Evolutionary conservation across 2,888 invertebrate species (phyloP), one percentile per base, ranked within the genome.

Genomic region (Drosophila niveifrons): DNA sequence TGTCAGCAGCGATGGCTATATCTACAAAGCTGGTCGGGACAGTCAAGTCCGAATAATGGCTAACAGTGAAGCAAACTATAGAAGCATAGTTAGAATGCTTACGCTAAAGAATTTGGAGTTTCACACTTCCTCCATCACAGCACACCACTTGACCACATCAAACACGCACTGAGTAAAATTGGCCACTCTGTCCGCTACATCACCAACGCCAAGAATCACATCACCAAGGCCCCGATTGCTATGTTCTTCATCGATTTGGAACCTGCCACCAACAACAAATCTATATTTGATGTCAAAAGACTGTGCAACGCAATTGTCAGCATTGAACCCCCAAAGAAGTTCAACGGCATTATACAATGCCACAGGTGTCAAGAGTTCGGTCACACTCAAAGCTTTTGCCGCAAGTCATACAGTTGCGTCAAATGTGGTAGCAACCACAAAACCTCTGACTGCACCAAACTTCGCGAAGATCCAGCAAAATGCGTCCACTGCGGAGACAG

Each of bases 251-350:
- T 34, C 9, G 46, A 56, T 3, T 36, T 56, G n/a, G 13, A 56
- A 10, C 52, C 52, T 10, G 23, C 28, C 34, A 52, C 23, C 11
- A 51, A 52, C 46, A 61, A 61, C 15, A 61, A 52, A 46, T 11
- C 28, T 1, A 44, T 52, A 17, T 52, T 52, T 3, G 50, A 57
- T 15, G 15, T 56, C 3, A 46, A 41, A 29, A 17, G 17, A 17
- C 17, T 17, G 17, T 17, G 17, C 17, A 17, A 17, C 17, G 17
- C 17, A 17, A 17, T 17, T 17, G 17, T 17, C 17, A 17, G 17
- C 17, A 17, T 17, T 17, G 17, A 17, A 17, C 17, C 17, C 17
- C 17, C 17, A 17, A 17, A 17, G 17, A 17, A 17, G 17, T 17
- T 17, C 17, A 17, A 17, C 17, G 17, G 2, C 17, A 17, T 17